phyloP scores from a whole-genome alignment of 2,888 invertebrate species.

The Aleiodes alternator region DNA sequence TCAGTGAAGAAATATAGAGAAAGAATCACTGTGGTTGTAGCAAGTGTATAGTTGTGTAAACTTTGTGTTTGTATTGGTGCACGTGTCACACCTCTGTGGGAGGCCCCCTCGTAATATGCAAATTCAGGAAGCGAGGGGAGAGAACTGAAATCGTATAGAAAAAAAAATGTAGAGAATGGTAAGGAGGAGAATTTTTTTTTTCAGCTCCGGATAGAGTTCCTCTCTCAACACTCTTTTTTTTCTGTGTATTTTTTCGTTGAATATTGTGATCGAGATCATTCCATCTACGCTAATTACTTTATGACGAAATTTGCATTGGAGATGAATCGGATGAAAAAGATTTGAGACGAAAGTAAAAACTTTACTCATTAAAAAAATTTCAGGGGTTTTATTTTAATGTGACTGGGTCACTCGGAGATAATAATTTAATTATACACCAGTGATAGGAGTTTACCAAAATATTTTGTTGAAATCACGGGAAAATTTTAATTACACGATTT shows the following conservation, averaged over 20 bases:
- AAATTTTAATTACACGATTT: not conserved
- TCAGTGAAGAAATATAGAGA: conserved; percentile 2
- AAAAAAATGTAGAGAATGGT: not conserved
- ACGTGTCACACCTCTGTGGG: conserved; percentile 34
- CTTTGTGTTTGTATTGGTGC: conserved; percentile 12
- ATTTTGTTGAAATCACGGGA: too few species aligned
- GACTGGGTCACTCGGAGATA: too few species aligned
- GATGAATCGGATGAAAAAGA: too few species aligned
- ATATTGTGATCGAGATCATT: conserved; percentile 26
- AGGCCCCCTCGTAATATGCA: conserved; percentile 59
- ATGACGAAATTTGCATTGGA: too few species aligned
- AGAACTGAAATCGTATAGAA: not conserved
- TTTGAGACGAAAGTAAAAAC: too few species aligned
- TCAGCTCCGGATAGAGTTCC: not conserved
- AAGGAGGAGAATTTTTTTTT: too few species aligned
- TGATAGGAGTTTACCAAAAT: too few species aligned
- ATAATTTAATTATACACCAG: too few species aligned
- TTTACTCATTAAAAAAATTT: too few species aligned
- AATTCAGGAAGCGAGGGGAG: conserved; percentile 46
- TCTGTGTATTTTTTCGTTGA: not conserved
- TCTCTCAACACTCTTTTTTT: conserved; percentile 17
- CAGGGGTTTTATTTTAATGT: too few species aligned
- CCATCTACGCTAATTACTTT: conserved; percentile 20
- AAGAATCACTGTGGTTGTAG: too few species aligned
- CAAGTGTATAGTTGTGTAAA: not conserved